phyloP scores from a whole-genome alignment of 2,888 invertebrate genomes.

The Timandra comae region DNA sequence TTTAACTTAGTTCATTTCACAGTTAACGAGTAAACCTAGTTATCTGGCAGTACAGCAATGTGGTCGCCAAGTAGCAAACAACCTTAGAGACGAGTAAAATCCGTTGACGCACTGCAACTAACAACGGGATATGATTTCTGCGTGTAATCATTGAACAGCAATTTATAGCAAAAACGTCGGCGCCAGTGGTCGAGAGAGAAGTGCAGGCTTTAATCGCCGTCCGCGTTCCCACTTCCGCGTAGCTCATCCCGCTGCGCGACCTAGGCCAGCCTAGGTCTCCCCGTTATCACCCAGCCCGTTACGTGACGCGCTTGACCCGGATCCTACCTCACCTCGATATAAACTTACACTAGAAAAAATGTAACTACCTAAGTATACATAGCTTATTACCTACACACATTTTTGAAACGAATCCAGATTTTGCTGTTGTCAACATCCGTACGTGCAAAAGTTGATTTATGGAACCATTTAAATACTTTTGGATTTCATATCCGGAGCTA shows the following conservation, averaged over 20 bases:
- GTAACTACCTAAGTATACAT: no score
- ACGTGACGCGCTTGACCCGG: constrained; percentile 73
- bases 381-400: constrained; percentile 22
- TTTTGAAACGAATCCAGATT: no score
- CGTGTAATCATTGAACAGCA: constrained; percentile 8
- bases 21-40: no score
- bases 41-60: no score
- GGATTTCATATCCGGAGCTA: no score
- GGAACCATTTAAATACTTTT: no score
- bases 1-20: no score
- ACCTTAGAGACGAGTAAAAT: not conserved
- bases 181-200: constrained; percentile 4
- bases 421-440: no score
- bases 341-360: constrained; percentile 42
- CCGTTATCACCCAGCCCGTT: constrained; percentile 70
- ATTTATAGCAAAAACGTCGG: constrained; percentile 11
- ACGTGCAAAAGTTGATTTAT: no score
- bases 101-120: not conserved
- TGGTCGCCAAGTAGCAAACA: no score
- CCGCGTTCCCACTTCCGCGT: constrained; percentile 69
- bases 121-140: constrained; percentile 8
- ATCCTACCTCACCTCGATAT: constrained; percentile 35
- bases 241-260: constrained; percentile 73
- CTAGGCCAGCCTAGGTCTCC: constrained; percentile 59
- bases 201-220: constrained; percentile 43